Conservation (phyloP, 64 coral and sea anemone species). For the Dendronephthya gigantea region DNA sequence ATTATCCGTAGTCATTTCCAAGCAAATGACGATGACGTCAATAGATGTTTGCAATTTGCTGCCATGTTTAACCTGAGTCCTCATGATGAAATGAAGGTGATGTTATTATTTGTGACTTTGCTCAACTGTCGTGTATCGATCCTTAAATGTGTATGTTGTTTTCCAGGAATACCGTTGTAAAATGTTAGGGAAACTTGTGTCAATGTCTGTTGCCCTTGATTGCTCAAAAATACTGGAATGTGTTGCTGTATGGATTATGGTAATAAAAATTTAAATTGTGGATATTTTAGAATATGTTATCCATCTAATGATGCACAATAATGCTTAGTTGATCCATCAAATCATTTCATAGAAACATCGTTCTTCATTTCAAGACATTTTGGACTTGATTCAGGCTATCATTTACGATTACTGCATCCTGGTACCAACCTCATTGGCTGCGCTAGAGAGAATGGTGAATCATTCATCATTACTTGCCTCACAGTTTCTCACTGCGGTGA, state of each 20-base stretch:
- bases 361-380: background rate
- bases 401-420: slow-evolving; percentile 1
- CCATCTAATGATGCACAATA: background rate
- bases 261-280: background rate
- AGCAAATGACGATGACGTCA: background rate
- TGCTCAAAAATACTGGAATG: background rate
- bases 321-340: background rate
- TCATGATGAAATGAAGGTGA: slow-evolving; percentile 1
- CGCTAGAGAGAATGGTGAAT: background rate
- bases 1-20: slow-evolving; percentile 5
- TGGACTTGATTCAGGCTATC: slow-evolving; percentile 4
- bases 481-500: background rate
- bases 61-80: slow-evolving; percentile 2
- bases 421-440: background rate
- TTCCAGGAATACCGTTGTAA: background rate
- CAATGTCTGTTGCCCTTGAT: background rate
- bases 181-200: slow-evolving; percentile 5
- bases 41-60: background rate
- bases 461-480: background rate
- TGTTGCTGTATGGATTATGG: background rate
- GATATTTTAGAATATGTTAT: background rate
- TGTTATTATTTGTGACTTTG: background rate
- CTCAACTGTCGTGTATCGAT: too few relatives aligned
- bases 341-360: slow-evolving; percentile 9
- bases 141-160: background rate